Percentiles rank a stretch among this genome's conserved stretches.
Conservation (phyloP, 2,888 invertebrate species). For the Bhutanitis thaidina region DNA sequence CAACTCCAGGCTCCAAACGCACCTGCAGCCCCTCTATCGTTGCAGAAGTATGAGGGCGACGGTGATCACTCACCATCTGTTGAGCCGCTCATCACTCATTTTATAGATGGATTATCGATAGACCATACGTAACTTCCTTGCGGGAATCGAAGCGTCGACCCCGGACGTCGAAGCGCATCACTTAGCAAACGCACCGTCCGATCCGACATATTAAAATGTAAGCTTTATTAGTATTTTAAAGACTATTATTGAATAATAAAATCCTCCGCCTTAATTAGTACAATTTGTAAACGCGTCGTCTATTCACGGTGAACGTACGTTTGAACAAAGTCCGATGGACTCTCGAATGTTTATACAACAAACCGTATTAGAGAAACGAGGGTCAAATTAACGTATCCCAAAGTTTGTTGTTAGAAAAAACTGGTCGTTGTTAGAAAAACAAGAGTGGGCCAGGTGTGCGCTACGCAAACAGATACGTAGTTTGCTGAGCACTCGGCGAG, state of each 20-base stretch:
- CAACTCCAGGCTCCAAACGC: too few species aligned
- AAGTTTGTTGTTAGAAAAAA: conserved; percentile 47
- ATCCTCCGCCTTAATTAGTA: conserved; percentile 5
- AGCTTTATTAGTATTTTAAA: too few species aligned
- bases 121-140: too few species aligned
- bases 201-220: too few species aligned
- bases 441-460: conserved; percentile 46
- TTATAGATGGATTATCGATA: too few species aligned
- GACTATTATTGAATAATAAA: not conserved
- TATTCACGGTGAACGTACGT: not conserved
- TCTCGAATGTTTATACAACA: conserved; percentile 43
- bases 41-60: too few species aligned
- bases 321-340: conserved; percentile 15
- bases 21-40: too few species aligned
- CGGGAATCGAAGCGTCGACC: too few species aligned
- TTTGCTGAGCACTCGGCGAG: conserved; percentile 38
- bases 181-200: too few species aligned
- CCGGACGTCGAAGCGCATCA: too few species aligned
- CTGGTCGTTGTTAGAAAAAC: conserved; percentile 50
- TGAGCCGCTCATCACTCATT: too few species aligned
- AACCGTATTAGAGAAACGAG: conserved; percentile 49
- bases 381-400: conserved; percentile 53
- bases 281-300: conserved; percentile 3
- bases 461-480: conserved; percentile 37
- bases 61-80: too few species aligned